A percentile compares a stretch with the other conserved stretches of the same genome.
These are phyloP conservation scores for Manduca sexta DNA, from an alignment of 1,140 invertebrate species.

Conservation along the genomic window DNA sequence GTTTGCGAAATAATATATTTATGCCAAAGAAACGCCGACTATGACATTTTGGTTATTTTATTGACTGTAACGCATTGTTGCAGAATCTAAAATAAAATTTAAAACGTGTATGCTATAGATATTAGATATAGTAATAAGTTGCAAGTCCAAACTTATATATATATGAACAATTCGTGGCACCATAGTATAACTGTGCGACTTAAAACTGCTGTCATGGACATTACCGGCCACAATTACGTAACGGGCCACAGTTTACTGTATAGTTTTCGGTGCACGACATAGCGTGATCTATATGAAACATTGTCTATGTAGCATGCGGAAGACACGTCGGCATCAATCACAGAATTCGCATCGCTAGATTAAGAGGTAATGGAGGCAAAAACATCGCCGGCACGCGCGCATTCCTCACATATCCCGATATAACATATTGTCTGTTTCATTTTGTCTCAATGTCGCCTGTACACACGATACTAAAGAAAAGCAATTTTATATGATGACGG, in stretches of 20 bases:
- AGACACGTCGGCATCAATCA: conserved; percentile 41
- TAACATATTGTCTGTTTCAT: no score
- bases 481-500: no score
- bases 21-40: not conserved
- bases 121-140: no score
- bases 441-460: no score
- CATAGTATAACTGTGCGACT: conserved; percentile 14
- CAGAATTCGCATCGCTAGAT: conserved; percentile 28
- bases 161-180: not conserved
- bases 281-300: conserved; percentile 10
- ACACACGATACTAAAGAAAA: no score
- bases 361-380: conserved; percentile 36
- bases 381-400: conserved; percentile 29
- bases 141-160: not conserved
- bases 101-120: no score
- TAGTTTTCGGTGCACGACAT: not conserved
- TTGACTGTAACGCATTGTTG: not conserved
- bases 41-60: not conserved
- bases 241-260: conserved; percentile 37
- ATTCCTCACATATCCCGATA: conserved; percentile 16
- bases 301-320: conserved; percentile 30
- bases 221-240: conserved; percentile 35
- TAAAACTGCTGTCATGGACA: conserved; percentile 20
- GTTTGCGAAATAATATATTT: conserved; percentile 15
- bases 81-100: not conserved